phyloP scores from a whole-genome alignment of 2,888 invertebrate genomes.

The Drosophila borealis region DNA sequence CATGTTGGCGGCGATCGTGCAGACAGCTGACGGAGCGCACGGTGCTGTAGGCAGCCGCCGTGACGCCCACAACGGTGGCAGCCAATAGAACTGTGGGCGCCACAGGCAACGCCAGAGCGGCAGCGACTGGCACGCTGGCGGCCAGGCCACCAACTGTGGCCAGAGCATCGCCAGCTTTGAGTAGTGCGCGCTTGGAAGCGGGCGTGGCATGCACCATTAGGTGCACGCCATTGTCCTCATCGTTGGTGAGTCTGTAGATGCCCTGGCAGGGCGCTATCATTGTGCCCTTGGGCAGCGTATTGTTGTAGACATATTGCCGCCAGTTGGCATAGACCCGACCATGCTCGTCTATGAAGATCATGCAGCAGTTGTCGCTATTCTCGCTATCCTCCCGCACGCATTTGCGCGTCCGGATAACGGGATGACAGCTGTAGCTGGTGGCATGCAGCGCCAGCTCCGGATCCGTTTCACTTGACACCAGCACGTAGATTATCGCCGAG shows the following conservation, averaged over 20 bases:
- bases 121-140: slow-evolving; percentile 57
- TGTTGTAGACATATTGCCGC: slow-evolving; percentile 83
- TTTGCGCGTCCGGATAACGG: slow-evolving; percentile 79
- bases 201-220: slow-evolving; percentile 76
- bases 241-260: slow-evolving; percentile 61
- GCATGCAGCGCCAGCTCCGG: slow-evolving; percentile 48
- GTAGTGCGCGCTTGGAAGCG: slow-evolving; percentile 47
- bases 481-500: slow-evolving; percentile 76
- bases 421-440: slow-evolving; percentile 69
- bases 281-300: slow-evolving; percentile 82
- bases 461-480: slow-evolving; percentile 63
- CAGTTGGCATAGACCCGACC: slow-evolving; percentile 85
- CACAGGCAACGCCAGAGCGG: slow-evolving; percentile 62
- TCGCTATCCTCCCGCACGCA: slow-evolving; percentile 59
- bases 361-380: slow-evolving; percentile 77
- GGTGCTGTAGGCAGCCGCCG: slow-evolving; percentile 68
- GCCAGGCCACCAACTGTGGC: slow-evolving; percentile 72
- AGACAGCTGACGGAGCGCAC: slow-evolving; percentile 65
- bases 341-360: slow-evolving; percentile 80
- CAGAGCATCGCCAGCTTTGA: slow-evolving; percentile 65
- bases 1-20: slow-evolving; percentile 66
- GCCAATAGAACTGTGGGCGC: slow-evolving; percentile 59
- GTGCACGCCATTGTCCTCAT: slow-evolving; percentile 56
- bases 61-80: slow-evolving; percentile 60
- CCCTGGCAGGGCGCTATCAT: slow-evolving; percentile 84